Evolutionary conservation across 1,140 invertebrate genomes (phyloP), one percentile per base, ranked within the genome.

Genomic region (Melipona quadrifasciata): DNA sequence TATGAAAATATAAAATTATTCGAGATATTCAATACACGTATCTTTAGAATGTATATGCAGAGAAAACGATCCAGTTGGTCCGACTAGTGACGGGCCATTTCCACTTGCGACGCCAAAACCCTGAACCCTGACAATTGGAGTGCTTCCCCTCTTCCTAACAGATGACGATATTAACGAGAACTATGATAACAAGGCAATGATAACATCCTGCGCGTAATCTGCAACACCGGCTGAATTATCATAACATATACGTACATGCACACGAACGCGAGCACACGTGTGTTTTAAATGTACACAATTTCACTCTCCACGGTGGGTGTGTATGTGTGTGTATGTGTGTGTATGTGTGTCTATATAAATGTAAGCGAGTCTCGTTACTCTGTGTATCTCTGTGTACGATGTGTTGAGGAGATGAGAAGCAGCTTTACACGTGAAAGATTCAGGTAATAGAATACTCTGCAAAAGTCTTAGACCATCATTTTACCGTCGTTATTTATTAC

Each of bases 131-230:
- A 73, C 64, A 79, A 51, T 80, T 57, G 75, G 34, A 67, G 27
- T 68, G 47, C 51, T 76, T 68, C 75, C 65, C 21, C 53, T 82
- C 73, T 64, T 73, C 65, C 58, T 57, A 61, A 82, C 55, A 57
- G 73, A 87, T n/a, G 34, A 19, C 76, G n/a, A n/a, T n/a, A n/a
- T 70, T 53, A 65, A 61, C 71, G 57, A 70, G 47, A 79, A 83
- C n/a, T 57, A 64, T 57, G 55, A 87, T 27, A 68, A 64, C 65
- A 79, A 84, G 75, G 65, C 34, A 70, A 70, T 71, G 68, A 39
- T 76, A 86, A 82, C 55, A 82, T 73, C 31, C 51, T 47, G n/a
- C 61, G 1, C 65, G 34, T 19, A 61, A 77, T 72, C 61, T 47
- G 58, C 19, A 76, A 80, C 51, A 70, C 64, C 68, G 21, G 75